phyloP scores from a whole-genome alignment of 2,797 vertebrate species.

The Hypotaenidia okinawae region DNA sequence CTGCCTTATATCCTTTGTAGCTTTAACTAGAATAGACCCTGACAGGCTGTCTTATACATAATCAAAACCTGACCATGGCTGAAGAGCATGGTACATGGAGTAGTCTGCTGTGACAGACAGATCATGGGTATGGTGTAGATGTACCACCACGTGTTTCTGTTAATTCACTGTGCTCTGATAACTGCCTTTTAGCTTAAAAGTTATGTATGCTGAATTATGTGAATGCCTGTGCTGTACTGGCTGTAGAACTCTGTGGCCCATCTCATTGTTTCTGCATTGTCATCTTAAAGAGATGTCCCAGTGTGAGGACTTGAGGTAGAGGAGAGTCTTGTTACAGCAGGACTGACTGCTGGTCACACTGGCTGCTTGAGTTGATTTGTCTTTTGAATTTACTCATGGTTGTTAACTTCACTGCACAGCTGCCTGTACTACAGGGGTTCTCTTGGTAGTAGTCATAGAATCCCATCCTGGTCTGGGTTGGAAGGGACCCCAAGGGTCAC shows the following conservation, averaged over 20 bases:
- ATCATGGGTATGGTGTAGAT: background rate
- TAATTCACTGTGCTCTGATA: background rate
- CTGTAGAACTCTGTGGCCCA: accelerated
- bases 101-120: background rate
- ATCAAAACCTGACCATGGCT: background rate
- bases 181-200: background rate
- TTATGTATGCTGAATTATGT: accelerated
- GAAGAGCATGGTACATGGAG: background rate
- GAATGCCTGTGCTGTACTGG: background rate
- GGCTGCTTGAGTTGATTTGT: background rate
- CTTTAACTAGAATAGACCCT: background rate
- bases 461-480: too few relatives aligned
- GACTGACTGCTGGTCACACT: background rate
- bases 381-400: background rate
- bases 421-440: background rate
- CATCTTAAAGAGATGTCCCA: background rate
- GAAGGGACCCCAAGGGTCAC: too few relatives aligned
- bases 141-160: background rate
- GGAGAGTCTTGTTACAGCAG: background rate
- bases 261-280: background rate
- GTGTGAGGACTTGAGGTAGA: background rate
- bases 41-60: background rate
- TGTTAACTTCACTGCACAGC: background rate
- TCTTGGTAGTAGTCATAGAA: background rate
- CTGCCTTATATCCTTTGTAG: slow-evolving; percentile 95